These are phyloP conservation scores for Mesitornis unicolor DNA, from an alignment of 2,113 vertebrate genomes.

Conservation along the genomic window DNA sequence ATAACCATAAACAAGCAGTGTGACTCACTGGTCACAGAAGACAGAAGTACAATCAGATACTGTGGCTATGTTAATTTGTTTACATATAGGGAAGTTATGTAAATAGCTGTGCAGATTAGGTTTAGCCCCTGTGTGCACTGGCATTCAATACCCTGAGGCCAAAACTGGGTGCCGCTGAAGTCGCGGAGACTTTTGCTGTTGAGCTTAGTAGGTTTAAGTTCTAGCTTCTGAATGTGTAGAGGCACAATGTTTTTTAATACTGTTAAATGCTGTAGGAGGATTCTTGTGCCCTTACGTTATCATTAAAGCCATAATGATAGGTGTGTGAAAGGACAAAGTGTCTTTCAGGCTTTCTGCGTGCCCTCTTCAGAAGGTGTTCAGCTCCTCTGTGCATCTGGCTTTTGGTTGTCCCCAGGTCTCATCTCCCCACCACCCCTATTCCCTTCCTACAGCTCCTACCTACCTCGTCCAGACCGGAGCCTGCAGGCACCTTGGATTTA, in stretches of 20 bases:
- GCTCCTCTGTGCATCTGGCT: background rate
- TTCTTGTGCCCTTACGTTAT: background rate
- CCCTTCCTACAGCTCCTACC: background rate
- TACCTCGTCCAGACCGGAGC: background rate
- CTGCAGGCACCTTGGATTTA: background rate
- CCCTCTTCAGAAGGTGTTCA: background rate
- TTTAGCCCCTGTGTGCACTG: background rate
- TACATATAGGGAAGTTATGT: background rate
- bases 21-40: background rate
- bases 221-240: background rate
- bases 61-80: background rate
- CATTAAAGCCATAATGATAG: background rate
- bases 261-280: background rate
- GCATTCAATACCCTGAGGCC: background rate
- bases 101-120: background rate
- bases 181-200: background rate
- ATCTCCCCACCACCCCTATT: fast-evolving
- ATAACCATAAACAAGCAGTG: background rate
- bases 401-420: background rate
- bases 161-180: background rate
- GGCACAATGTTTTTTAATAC: background rate
- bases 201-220: background rate
- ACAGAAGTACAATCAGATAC: background rate
- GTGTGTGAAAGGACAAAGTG: background rate
- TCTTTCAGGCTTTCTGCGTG: background rate